phyloP scores from a whole-genome alignment of 2,797 vertebrate species.

The Phrynocephalus guinanensis region DNA sequence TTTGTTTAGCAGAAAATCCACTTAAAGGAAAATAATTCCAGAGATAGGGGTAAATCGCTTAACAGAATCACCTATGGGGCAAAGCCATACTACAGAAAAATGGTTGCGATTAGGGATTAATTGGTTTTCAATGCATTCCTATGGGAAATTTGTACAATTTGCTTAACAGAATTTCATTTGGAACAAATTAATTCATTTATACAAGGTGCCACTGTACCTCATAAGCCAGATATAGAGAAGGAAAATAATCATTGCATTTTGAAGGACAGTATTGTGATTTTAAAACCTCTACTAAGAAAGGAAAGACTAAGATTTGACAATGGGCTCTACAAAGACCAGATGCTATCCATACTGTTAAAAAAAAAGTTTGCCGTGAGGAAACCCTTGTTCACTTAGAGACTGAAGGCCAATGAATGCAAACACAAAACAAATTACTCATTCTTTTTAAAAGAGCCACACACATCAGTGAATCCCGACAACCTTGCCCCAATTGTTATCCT shows the following conservation, averaged over 20 bases:
- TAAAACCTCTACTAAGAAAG: neutral
- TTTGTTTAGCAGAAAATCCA: too few relatives aligned
- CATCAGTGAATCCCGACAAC: neutral
- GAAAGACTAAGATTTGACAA: neutral
- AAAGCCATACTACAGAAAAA: too few relatives aligned
- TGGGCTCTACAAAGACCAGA: neutral
- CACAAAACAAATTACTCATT: constrained; percentile 1
- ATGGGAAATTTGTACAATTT: too few relatives aligned
- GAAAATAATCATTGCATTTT: neutral
- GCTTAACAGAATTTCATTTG: too few relatives aligned
- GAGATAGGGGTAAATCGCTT: too few relatives aligned
- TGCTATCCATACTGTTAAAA: constrained; percentile 2
- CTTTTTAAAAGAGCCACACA: neutral
- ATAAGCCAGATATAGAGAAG: neutral
- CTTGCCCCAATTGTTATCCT: neutral
- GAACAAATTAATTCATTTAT: too few relatives aligned
- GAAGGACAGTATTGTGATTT: neutral
- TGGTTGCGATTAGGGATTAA: too few relatives aligned
- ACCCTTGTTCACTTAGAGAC: constrained; percentile 12
- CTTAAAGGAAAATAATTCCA: too few relatives aligned
- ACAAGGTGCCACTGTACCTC: too few relatives aligned
- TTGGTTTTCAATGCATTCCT: too few relatives aligned
- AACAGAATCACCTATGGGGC: too few relatives aligned
- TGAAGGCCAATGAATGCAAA: neutral
- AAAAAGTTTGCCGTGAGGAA: neutral